phyloP scores from a whole-genome alignment of 1,140 invertebrate species.

The Microplitis mediator region DNA sequence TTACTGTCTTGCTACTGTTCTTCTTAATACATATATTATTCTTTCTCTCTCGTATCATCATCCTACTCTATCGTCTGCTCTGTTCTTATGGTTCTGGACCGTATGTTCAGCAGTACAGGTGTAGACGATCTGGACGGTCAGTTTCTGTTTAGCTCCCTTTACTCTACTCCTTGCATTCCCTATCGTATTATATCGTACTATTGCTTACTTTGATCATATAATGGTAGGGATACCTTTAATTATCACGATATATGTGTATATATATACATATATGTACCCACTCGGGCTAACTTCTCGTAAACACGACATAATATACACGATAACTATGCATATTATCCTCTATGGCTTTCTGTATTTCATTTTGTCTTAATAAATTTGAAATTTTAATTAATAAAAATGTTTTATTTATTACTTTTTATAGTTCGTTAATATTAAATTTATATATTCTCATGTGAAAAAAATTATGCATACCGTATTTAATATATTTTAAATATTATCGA shows the following conservation, averaged over 20 bases:
- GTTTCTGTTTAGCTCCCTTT: background rate
- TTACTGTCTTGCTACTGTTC: constrained; percentile 12
- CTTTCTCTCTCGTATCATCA: background rate
- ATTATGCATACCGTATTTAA: no score
- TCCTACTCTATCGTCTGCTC: constrained; percentile 3
- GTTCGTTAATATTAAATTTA: no score
- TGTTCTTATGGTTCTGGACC: background rate
- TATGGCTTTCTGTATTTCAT: no score
- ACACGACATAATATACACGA: constrained; percentile 7
- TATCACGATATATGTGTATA: background rate
- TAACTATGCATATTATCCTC: background rate
- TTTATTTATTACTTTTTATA: no score
- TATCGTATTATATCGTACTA: background rate
- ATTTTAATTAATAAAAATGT: no score
- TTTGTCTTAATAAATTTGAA: no score
- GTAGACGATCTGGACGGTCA: background rate
- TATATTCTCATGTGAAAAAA: no score
- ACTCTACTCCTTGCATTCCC: background rate
- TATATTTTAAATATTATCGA: no score
- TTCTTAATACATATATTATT: background rate
- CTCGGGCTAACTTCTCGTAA: background rate
- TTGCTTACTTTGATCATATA: background rate
- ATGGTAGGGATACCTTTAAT: background rate
- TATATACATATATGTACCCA: background rate
- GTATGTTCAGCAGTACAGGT: no score